Percentiles rank a stretch among this genome's conserved stretches.
phyloP scores from a whole-genome alignment of 2,113 vertebrate genomes.

The Ailurus styani region DNA sequence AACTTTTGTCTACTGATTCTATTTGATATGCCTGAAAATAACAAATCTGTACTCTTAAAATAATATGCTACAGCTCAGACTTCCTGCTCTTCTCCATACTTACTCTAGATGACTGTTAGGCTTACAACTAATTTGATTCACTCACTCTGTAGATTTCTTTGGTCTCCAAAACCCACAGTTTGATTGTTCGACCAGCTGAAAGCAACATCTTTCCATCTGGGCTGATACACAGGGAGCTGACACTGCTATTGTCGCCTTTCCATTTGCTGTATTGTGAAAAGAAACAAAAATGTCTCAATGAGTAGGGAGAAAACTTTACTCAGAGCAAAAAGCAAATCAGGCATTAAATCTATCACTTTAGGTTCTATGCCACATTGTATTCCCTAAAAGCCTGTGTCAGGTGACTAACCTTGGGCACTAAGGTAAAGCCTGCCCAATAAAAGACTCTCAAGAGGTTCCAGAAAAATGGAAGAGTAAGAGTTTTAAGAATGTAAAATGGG shows the following conservation, averaged over 20 bases:
- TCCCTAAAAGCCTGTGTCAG: neutral
- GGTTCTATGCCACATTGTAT: neutral
- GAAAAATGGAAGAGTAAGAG: neutral
- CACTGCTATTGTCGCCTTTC: slow-evolving; percentile 94
- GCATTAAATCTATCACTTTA: slow-evolving; percentile 6
- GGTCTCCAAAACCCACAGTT: slow-evolving; percentile 98
- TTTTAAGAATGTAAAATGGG: neutral
- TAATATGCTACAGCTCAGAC: neutral
- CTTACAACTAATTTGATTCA: slow-evolving; percentile 57
- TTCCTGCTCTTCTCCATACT: neutral
- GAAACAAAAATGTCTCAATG: slow-evolving; percentile 27
- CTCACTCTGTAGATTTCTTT: slow-evolving; percentile 97
- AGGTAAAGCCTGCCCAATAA: neutral
- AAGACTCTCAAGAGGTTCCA: neutral
- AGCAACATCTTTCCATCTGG: slow-evolving; percentile 96
- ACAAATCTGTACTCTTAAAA: neutral
- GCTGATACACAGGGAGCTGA: slow-evolving; percentile 93
- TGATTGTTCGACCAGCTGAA: slow-evolving; percentile 95
- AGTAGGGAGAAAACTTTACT: slow-evolving; percentile 22
- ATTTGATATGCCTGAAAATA: neutral
- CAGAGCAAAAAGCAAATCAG: neutral
- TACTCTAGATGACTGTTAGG: neutral
- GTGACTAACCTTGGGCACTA: neutral
- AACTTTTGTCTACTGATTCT: neutral
- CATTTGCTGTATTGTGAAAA: slow-evolving; percentile 88